These are phyloP conservation scores for Pampus argenteus DNA, from an alignment of 2,797 vertebrate species.

Conservation along the genomic window DNA sequence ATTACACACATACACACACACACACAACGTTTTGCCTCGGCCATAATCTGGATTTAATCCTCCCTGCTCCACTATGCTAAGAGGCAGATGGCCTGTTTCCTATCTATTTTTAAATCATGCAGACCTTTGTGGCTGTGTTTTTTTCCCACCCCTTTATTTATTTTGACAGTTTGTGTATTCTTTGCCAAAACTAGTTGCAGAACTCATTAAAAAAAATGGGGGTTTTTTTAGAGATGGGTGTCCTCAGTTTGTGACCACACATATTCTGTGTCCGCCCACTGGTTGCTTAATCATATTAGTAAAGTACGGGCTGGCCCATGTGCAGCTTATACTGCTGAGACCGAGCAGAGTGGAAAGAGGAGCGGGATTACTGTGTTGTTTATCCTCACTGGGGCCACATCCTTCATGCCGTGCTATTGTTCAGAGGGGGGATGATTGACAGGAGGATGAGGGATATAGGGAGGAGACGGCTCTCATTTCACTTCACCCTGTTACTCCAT, in stretches of 20 bases:
- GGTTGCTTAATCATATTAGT: slow-evolving; percentile 82
- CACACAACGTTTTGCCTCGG: slow-evolving; percentile 78
- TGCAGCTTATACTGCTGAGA: slow-evolving; percentile 66
- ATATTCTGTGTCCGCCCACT: slow-evolving; percentile 62
- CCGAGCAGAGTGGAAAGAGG: slow-evolving; percentile 54
- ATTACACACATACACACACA: slow-evolving; percentile 40
- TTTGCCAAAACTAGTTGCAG: slow-evolving; percentile 19
- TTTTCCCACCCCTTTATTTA: slow-evolving; percentile 9
- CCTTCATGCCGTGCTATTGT: slow-evolving; percentile 69
- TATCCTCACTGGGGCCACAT: slow-evolving; percentile 64
- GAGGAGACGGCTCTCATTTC: slow-evolving; percentile 24
- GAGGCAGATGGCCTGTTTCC: slow-evolving; percentile 94
- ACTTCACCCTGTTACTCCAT: slow-evolving; percentile 6
- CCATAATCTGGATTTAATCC: slow-evolving; percentile 97
- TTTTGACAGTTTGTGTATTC: slow-evolving; percentile 34
- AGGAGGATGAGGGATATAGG: slow-evolving; percentile 39
- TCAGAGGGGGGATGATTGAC: slow-evolving; percentile 61
- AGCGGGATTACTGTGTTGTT: slow-evolving; percentile 79
- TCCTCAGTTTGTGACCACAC: slow-evolving; percentile 41
- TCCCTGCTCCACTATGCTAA: slow-evolving; percentile 84
- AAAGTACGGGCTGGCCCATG: slow-evolving; percentile 62
- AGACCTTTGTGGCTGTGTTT: slow-evolving; percentile 36
- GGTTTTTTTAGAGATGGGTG: slow-evolving; percentile 46
- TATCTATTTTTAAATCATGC: slow-evolving; percentile 71
- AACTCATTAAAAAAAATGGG: slow-evolving; percentile 25